A percentile compares a stretch with the other conserved stretches of the same genome.
These are phyloP conservation scores for Coluber constrictor DNA, from an alignment of 2,797 vertebrate species.

Conservation along the genomic window DNA sequence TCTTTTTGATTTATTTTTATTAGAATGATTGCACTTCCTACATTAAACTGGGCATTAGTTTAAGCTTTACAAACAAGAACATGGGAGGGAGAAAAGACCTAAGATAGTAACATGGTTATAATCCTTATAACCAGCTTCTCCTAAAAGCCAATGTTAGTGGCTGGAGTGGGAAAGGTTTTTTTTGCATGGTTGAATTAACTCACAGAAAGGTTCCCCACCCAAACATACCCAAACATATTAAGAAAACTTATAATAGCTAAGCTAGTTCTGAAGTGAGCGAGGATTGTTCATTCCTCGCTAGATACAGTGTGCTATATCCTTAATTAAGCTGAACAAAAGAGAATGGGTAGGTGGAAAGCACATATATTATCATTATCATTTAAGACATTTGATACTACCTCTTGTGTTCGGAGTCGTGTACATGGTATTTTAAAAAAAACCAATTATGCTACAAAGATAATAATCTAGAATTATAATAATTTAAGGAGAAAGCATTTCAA, in stretches of 20 bases:
- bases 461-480: not conserved
- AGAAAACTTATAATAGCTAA: not conserved
- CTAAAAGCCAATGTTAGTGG: not conserved
- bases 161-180: not conserved
- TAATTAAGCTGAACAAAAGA: not conserved
- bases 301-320: not conserved
- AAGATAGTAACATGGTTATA: not conserved
- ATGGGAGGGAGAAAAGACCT: not conserved
- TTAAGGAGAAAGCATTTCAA: not conserved
- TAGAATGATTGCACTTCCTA: not conserved
- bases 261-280: not conserved
- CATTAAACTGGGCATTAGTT: not conserved
- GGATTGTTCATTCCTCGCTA: not conserved
- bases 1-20: not conserved
- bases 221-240: not conserved
- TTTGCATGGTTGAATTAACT: not conserved
- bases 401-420: not conserved
- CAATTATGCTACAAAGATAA: not conserved
- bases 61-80: not conserved
- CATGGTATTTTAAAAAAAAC: not conserved
- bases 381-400: not conserved
- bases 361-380: not conserved
- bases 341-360: not conserved
- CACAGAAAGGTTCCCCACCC: not conserved
- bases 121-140: not conserved